Conservation (phyloP, 2,113 vertebrate species). For the Parotia lawesii region DNA sequence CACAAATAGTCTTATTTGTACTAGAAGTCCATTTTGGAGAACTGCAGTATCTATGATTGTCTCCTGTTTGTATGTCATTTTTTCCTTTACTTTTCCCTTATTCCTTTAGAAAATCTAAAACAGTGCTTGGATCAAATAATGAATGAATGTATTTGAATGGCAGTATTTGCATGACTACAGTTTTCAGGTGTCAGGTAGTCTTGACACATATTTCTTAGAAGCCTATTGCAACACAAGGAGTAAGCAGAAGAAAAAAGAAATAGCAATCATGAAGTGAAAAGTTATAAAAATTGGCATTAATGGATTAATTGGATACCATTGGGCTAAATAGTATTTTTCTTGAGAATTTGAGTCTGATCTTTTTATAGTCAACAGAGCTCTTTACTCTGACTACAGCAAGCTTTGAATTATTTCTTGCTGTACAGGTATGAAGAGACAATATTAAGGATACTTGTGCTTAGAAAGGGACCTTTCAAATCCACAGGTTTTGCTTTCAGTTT, state of each 20-base stretch:
- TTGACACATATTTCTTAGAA: neutral
- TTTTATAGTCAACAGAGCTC: neutral
- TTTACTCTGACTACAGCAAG: neutral
- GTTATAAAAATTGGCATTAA: neutral
- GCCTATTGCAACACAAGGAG: neutral
- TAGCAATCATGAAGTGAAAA: neutral
- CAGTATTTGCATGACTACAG: neutral
- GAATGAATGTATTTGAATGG: neutral
- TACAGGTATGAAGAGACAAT: neutral
- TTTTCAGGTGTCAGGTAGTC: neutral
- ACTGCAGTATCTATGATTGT: neutral
- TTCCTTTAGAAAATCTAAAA: neutral
- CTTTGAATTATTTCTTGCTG: neutral
- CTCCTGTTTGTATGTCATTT: neutral
- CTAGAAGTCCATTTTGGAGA: neutral
- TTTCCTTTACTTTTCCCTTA: neutral
- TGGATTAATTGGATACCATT: neutral
- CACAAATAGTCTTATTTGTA: neutral
- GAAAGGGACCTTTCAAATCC: neutral
- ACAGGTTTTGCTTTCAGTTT: conserved; percentile 1
- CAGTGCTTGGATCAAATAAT: neutral
- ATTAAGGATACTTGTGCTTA: neutral
- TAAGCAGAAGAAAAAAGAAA: neutral
- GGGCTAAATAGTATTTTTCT: neutral
- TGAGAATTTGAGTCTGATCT: neutral